A percentile compares a stretch with the other conserved stretches of the same genome.
Evolutionary conservation across 2,113 vertebrate genomes (phyloP).

Genomic region (Chloropsis hardwickii): DNA sequence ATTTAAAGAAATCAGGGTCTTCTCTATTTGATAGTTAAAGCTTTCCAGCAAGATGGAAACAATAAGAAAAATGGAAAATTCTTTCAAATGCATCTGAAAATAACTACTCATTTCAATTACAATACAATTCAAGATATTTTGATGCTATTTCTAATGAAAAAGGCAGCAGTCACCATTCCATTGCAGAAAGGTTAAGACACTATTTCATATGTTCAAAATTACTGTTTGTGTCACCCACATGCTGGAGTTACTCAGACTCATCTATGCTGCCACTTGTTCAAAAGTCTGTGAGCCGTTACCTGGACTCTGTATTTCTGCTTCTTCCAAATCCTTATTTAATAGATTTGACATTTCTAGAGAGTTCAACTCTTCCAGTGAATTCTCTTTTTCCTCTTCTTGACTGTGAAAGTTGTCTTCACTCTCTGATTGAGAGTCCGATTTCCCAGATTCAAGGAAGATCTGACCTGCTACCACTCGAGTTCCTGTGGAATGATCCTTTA

Average conservation of each 20-base stretch:
- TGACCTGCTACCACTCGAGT: slow-evolving; percentile 76
- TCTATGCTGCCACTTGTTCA: background rate
- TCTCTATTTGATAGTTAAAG: background rate
- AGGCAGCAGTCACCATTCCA: background rate
- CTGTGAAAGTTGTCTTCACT: slow-evolving; percentile 58
- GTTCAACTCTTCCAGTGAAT: slow-evolving; percentile 56
- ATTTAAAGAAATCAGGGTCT: background rate
- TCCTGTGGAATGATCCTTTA: slow-evolving; percentile 76
- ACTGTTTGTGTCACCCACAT: background rate
- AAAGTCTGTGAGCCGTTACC: slow-evolving; percentile 57
- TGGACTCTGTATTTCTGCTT: slow-evolving; percentile 67
- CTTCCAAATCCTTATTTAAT: slow-evolving; percentile 71
- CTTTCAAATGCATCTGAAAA: background rate
- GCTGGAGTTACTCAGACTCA: background rate
- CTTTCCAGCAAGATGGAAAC: background rate
- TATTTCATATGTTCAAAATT: background rate
- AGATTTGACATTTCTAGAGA: slow-evolving; percentile 66
- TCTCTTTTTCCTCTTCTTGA: slow-evolving; percentile 57
- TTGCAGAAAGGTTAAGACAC: background rate
- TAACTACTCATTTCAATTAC: background rate
- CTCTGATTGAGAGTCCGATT: slow-evolving; percentile 42
- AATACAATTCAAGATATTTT: background rate
- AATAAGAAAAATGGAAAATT: background rate
- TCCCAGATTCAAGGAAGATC: slow-evolving; percentile 74
- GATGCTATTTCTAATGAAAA: background rate